Evolutionary conservation across 2,113 vertebrate genomes (phyloP).

Genomic region (Sardina pilchardus): DNA sequence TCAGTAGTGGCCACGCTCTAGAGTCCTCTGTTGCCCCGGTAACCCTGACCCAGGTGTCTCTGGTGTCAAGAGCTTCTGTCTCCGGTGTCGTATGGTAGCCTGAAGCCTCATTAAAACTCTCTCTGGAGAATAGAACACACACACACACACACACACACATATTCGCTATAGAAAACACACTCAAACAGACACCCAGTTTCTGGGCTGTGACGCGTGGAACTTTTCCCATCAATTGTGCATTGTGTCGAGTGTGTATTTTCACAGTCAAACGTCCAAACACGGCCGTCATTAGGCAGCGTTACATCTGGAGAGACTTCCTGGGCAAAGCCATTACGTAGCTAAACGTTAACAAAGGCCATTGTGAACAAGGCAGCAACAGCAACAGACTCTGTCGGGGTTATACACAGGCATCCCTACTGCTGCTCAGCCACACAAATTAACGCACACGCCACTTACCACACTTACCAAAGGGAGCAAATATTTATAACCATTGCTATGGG

Average conservation of each 20-base stretch:
- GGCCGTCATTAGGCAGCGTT: neutral
- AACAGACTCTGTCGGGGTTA: neutral
- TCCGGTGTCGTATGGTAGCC: conserved; percentile 43
- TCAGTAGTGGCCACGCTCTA: conserved; percentile 46
- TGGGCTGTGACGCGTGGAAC: neutral
- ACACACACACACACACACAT: neutral
- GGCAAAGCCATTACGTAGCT: neutral
- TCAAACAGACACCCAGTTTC: neutral
- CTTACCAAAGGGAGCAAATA: neutral
- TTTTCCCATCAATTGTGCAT: neutral
- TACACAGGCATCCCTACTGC: neutral
- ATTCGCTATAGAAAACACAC: neutral
- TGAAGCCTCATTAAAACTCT: conserved; percentile 41
- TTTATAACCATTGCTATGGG: neutral
- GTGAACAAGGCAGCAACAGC: neutral
- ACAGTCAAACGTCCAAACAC: neutral
- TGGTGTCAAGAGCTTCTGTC: conserved; percentile 56
- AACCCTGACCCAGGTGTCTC: conserved; percentile 70
- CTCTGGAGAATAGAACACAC: conserved; percentile 10
- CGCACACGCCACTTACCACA: neutral
- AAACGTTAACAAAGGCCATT: neutral
- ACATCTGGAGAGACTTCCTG: conserved; percentile 14
- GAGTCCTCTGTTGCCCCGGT: conserved; percentile 60
- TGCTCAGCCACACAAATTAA: neutral
- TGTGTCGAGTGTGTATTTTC: conserved; percentile 1